Base-by-base conservation (phyloP, 2,888 invertebrate genomes). In the Argynnis bischoffii region DNA sequence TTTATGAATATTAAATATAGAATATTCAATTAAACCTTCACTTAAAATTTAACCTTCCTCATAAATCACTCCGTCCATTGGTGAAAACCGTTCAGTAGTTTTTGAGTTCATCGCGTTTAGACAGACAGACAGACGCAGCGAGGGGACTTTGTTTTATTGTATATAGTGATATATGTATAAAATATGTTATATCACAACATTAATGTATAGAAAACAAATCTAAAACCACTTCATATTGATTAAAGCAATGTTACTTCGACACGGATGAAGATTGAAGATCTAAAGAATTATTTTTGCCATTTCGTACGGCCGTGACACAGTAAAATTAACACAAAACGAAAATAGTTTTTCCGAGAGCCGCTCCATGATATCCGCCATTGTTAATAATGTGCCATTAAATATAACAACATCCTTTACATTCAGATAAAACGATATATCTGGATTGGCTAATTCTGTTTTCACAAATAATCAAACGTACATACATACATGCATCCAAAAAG, bases 371-470 rank as follows among this genome's bases (percentile, higher is more conserved):
- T 66, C 69, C 69, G 64, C 66, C 31, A 66, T 64, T 69, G 71
- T 69, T 69, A 69, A 69, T 71, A 57, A 64, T 57, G 53, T n/a
- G n/a, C 64, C 54, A 69, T 71, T 71, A 69, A 69, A 64, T 66
- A 66, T 67, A 69, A 69, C 60, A 71, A 69, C 66, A 69, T 71
- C 71, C 69, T 66, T 47, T 69, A 69, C 59, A 64, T 63, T 56
- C 57, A 56, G 63, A 31, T 54, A 16, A 53, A 15, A 51, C 57
- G 50, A 51, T 61, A 21, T 51, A 31, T 57, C 35, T 60, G 26
- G 50, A 60, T 60, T 41, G 16, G 16, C 48, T 50, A 50, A 50
- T 31, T 41, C 3, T 61, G 35, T 61, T 8, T 56, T 46, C 56
- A 46, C 35, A 56, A 26, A 61, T 53, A 18, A 31, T 59, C 35